A percentile compares a stretch with the other conserved stretches of the same genome.
Conservation (phyloP, 2,113 vertebrate species). For the Empidonax traillii region DNA sequence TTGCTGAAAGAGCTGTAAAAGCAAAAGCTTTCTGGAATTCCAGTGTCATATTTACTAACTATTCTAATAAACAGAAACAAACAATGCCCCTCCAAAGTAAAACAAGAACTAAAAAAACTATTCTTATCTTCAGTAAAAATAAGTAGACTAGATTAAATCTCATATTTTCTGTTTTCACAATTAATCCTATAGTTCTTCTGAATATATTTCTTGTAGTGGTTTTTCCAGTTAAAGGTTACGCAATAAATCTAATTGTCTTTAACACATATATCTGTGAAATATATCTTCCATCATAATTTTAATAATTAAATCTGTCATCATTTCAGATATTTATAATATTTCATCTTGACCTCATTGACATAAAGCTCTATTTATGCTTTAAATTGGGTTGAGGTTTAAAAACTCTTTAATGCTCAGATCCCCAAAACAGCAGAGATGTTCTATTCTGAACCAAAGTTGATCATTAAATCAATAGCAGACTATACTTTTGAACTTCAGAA, state of each 20-base stretch:
- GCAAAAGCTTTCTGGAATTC: not conserved
- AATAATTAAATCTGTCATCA: not conserved
- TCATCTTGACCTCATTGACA: not conserved
- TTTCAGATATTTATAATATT: not conserved
- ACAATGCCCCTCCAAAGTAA: fast-evolving
- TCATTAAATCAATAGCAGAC: not conserved
- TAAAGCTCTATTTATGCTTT: not conserved
- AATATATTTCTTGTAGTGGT: not conserved
- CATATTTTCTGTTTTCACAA: not conserved
- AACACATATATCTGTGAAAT: not conserved
- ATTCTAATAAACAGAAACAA: not conserved
- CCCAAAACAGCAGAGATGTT: not conserved
- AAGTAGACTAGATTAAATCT: not conserved
- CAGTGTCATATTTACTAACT: not conserved
- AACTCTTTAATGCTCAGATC: not conserved
- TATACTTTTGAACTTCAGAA: not conserved
- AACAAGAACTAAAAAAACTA: not conserved
- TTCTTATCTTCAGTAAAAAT: not conserved
- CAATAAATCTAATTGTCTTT: not conserved
- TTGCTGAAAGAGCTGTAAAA: not conserved
- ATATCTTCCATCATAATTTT: not conserved
- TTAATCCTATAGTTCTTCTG: not conserved
- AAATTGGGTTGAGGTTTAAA: not conserved
- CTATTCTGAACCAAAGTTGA: not conserved
- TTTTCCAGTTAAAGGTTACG: not conserved